phyloP scores from a whole-genome alignment of 2,888 invertebrate genomes.

The Ceriagrion tenellum region DNA sequence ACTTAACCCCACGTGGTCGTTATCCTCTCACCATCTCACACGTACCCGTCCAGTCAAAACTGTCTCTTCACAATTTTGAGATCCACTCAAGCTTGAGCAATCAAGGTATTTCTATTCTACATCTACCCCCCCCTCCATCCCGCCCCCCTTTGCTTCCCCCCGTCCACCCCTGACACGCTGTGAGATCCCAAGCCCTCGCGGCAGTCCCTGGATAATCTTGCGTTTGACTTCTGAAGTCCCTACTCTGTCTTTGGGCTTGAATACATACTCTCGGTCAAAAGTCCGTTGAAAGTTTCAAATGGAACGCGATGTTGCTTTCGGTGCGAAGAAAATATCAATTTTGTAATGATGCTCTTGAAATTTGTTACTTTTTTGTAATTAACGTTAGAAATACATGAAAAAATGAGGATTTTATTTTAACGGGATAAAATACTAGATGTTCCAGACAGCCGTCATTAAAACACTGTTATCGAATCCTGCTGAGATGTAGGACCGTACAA shows the following conservation, averaged over 20 bases:
- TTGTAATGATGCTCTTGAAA: too few relatives aligned
- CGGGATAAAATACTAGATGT: too few relatives aligned
- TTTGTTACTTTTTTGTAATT: too few relatives aligned
- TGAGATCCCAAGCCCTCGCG: neutral
- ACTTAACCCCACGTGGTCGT: slow-evolving; percentile 10
- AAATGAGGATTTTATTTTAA: too few relatives aligned
- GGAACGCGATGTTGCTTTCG: too few relatives aligned
- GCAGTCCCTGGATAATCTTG: neutral
- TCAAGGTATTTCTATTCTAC: slow-evolving; percentile 6
- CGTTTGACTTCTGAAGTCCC: neutral
- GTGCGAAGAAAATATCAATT: too few relatives aligned
- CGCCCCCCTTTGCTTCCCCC: neutral
- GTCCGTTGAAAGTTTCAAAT: too few relatives aligned
- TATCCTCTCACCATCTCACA: slow-evolving; percentile 36
- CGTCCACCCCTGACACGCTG: neutral
- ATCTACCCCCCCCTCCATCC: neutral
- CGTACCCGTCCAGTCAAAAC: slow-evolving; percentile 29
- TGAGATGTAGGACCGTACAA: too few relatives aligned
- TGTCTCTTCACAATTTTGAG: slow-evolving; percentile 30
- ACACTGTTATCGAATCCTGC: too few relatives aligned
- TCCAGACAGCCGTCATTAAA: too few relatives aligned
- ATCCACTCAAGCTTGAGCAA: slow-evolving; percentile 8
- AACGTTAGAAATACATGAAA: too few relatives aligned
- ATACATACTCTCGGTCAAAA: too few relatives aligned
- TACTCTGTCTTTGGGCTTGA: neutral